A percentile compares a stretch with the other conserved stretches of the same genome.
phyloP scores from a whole-genome alignment of 2,888 invertebrate species.

The Tetragonisca angustula region DNA sequence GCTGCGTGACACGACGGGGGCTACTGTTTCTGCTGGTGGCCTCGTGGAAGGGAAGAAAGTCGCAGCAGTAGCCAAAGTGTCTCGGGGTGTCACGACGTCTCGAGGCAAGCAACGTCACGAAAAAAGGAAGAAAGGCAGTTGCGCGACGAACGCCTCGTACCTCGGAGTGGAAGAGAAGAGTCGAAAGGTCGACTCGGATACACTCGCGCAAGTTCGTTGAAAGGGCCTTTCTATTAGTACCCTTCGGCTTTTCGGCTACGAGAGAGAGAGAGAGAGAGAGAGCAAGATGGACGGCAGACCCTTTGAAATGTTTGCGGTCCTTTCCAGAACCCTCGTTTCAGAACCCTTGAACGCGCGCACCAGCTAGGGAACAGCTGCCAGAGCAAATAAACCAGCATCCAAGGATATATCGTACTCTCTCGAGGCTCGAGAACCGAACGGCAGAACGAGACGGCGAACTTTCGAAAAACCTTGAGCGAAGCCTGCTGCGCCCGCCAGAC shows the following conservation, averaged over 20 bases:
- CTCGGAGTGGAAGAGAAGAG: neutral
- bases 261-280: neutral
- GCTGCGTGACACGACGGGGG: neutral
- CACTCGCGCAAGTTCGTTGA: conserved; percentile 50
- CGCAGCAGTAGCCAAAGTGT: neutral
- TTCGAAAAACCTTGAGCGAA: conserved; percentile 55
- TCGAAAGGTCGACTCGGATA: conserved; percentile 52
- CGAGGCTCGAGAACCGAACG: conserved; percentile 20
- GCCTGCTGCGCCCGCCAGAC: conserved; percentile 41
- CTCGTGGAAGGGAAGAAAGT: neutral
- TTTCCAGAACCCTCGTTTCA: conserved; percentile 68
- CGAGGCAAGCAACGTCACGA: conserved; percentile 5
- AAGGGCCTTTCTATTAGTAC: conserved; percentile 64
- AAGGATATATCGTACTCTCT: conserved; percentile 61
- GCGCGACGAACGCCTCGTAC: conserved; percentile 40
- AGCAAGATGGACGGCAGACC: conserved; percentile 34
- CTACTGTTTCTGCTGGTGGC: neutral
- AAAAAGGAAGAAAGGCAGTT: neutral
- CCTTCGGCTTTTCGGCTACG: conserved; percentile 51
- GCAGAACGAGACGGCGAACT: conserved; percentile 26
- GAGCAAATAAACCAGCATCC: conserved; percentile 76
- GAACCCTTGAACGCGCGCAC: conserved; percentile 56
- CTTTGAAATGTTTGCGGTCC: conserved; percentile 65
- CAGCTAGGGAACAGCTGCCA: conserved; percentile 75
- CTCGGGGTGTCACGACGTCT: conserved; percentile 5